These are phyloP conservation scores for Apis dorsata DNA, from an alignment of 1,140 invertebrate species.

Conservation along the genomic window DNA sequence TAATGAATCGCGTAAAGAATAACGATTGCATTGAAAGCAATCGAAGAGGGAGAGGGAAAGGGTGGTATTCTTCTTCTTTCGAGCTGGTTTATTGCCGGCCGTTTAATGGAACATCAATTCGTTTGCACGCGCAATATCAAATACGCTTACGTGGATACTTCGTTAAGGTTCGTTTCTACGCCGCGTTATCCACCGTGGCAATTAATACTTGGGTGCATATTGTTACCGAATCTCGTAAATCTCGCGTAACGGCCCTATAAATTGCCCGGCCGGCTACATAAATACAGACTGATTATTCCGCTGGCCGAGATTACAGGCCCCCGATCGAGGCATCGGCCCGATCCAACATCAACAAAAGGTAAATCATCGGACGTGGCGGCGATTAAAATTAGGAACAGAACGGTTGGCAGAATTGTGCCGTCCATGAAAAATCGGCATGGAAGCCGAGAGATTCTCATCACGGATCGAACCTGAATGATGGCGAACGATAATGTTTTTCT, in stretches of 20 bases:
- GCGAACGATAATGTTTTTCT: too few relatives aligned
- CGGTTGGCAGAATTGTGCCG: too few relatives aligned
- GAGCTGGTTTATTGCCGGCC: slow-evolving; percentile 34
- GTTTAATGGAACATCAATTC: slow-evolving; percentile 52
- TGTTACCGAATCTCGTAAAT: slow-evolving; percentile 63
- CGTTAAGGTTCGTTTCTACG: slow-evolving; percentile 33
- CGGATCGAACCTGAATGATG: too few relatives aligned
- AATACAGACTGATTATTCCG: slow-evolving; percentile 55
- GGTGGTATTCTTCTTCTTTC: slow-evolving; percentile 22
- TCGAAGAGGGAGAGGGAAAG: neutral
- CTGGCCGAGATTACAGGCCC: slow-evolving; percentile 43
- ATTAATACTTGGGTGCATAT: slow-evolving; percentile 52
- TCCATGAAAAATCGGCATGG: too few relatives aligned
- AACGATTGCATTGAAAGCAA: slow-evolving; percentile 61
- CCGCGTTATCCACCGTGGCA: slow-evolving; percentile 27
- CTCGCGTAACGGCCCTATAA: slow-evolving; percentile 55
- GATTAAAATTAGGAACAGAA: too few relatives aligned
- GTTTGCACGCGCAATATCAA: slow-evolving; percentile 40
- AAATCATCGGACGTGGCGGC: slow-evolving; percentile 28
- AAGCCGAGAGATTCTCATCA: too few relatives aligned
- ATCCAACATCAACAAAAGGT: slow-evolving; percentile 44
- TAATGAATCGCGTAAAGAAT: slow-evolving; percentile 63
- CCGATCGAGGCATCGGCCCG: slow-evolving; percentile 34
- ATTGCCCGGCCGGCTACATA: slow-evolving; percentile 30
- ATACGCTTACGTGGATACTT: neutral